Evolutionary conservation across 2,888 invertebrate species (phyloP).

Genomic region (Aproaerema taeniolella): DNA sequence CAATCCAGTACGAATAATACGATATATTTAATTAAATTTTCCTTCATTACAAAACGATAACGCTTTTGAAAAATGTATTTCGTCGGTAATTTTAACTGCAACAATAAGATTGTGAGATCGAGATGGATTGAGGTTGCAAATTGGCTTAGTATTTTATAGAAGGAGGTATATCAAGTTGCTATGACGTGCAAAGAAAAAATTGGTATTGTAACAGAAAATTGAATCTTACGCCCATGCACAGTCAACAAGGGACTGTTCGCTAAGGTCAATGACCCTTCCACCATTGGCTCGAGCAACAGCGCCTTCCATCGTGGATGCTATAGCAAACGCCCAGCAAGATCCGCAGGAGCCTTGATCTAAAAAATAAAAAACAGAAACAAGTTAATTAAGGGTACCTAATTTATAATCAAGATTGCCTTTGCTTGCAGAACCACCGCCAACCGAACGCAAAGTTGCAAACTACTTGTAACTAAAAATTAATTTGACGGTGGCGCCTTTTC

Average conservation of each 20-base stretch:
- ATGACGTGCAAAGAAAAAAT: too few relatives aligned
- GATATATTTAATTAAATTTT: too few relatives aligned
- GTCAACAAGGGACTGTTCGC: slow-evolving; percentile 47
- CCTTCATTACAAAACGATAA: too few relatives aligned
- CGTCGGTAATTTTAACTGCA: too few relatives aligned
- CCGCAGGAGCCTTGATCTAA: slow-evolving; percentile 42
- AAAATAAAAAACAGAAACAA: neutral
- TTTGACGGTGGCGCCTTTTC: too few relatives aligned
- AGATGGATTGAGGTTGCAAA: neutral
- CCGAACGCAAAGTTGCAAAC: too few relatives aligned
- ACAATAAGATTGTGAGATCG: too few relatives aligned
- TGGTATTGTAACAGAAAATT: neutral
- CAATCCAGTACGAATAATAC: too few relatives aligned
- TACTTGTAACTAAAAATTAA: too few relatives aligned
- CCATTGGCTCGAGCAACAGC: slow-evolving; percentile 35
- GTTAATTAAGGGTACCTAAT: neutral
- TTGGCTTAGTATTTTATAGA: neutral
- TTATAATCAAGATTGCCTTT: neutral
- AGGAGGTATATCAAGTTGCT: too few relatives aligned
- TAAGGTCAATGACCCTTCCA: slow-evolving; percentile 35
- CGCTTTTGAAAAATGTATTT: too few relatives aligned
- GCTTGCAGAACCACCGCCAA: too few relatives aligned
- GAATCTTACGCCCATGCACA: slow-evolving; percentile 45
- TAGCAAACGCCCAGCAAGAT: slow-evolving; percentile 45
- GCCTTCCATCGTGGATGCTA: slow-evolving; percentile 39